Percentiles rank a stretch among this genome's conserved stretches.
phyloP scores from a whole-genome alignment of 2,888 invertebrate genomes.

The Eledone cirrhosa region DNA sequence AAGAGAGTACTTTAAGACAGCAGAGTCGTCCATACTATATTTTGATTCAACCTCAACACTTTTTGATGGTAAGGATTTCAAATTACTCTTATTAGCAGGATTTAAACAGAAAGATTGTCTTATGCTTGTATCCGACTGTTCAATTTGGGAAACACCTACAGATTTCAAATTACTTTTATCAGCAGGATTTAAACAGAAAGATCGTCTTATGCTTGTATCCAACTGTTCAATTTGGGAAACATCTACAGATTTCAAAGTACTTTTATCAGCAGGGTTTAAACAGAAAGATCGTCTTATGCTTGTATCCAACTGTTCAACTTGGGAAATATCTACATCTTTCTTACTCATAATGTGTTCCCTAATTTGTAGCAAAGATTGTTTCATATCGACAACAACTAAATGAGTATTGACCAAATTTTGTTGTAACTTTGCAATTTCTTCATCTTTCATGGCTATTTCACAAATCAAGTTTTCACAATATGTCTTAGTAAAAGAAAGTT shows the following conservation, averaged over 20 bases:
- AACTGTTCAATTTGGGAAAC: background rate
- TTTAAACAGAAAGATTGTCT: no score
- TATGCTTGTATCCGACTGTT: no score
- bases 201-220: background rate
- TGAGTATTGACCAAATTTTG: background rate
- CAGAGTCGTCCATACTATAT: background rate
- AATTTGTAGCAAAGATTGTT: background rate
- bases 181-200: no score
- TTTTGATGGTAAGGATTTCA: no score
- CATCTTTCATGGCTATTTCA: no score
- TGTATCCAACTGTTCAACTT: background rate
- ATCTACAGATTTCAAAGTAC: no score
- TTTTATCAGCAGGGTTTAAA: background rate
- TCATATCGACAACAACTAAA: background rate
- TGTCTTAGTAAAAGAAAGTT: no score
- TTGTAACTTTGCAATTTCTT: background rate
- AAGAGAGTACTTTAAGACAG: background rate
- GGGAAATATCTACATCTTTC: background rate
- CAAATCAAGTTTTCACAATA: no score
- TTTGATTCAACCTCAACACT: no score
- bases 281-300: background rate
- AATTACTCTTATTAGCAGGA: no score
- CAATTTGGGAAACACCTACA: no score
- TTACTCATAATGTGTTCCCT: background rate
- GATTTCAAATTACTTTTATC: no score